Base-by-base conservation (phyloP, 1,140 invertebrate genomes). In the Scylla paramamosain region DNA sequence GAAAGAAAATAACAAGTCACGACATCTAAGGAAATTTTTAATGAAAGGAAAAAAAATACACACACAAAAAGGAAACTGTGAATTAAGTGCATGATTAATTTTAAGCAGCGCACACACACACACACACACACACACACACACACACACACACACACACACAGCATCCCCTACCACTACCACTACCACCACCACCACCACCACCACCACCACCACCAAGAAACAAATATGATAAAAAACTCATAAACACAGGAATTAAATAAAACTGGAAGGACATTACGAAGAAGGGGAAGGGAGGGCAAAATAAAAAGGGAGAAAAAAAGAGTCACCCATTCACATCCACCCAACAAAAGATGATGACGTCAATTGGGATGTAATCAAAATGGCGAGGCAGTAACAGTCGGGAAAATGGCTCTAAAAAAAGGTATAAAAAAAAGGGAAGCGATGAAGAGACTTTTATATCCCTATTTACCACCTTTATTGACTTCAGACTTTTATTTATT, bases 301-400 rank as follows among this genome's bases (percentile, higher is more conserved):
- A 59, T 7, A 77, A 77, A 77, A 77, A 77, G n/a, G 12, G n/a
- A n/a, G n/a, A 77, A 77, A 77, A 77, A 77, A 77, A 77, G 2
- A 77, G 16, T 77, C 6, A 20, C 0, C 67, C 67, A 77, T n/a
- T n/a, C 67, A 59, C 67, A 77, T n/a, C 10, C 39, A 1, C 1
- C 67, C n/a, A n/a, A 77, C 67, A 77, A 77, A n/a, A n/a, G 67
- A n/a, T 77, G 67, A 77, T 77, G 67, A 77, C 67, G 67, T 77
- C 67, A 77, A 7, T 7, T 20, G 67, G 20, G 20, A 77, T 77
- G 67, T 77, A 77, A 77, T 77, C 67, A 77, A 77, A 77, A 77
- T 77, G 67, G 67, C 67, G 20, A 0, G 25, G 67, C n/a, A 25
- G 67, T 77, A 77, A 77, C 67, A 77, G 67, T 77, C 67, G 10